Conservation (phyloP, 1,140 invertebrate species). For the Brachionus rotundiformis region DNA sequence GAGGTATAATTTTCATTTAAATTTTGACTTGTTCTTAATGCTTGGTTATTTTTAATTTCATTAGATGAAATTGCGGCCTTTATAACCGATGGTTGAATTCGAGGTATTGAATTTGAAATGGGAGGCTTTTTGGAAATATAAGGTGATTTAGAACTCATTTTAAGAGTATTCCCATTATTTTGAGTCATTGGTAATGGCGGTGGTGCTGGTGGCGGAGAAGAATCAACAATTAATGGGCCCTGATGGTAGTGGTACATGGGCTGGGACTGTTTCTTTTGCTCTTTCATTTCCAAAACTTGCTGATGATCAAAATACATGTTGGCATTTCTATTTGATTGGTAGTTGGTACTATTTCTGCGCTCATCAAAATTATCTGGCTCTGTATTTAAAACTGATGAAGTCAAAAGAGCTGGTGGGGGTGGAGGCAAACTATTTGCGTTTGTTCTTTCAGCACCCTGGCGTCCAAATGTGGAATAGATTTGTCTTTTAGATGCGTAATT, state of each 20-base stretch:
- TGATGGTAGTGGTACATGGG: slow-evolving; percentile 50
- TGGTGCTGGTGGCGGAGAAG: slow-evolving; percentile 40
- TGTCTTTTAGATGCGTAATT: slow-evolving; percentile 11
- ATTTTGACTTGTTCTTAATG: slow-evolving; percentile 27
- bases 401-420: slow-evolving; percentile 13
- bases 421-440: slow-evolving; percentile 3
- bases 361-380: slow-evolving; percentile 28
- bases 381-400: slow-evolving; percentile 25
- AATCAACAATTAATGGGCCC: slow-evolving; percentile 10
- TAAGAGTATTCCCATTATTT: background rate
- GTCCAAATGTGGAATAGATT: slow-evolving; percentile 36
- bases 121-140: slow-evolving; percentile 7
- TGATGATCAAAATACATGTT: slow-evolving; percentile 50
- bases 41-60: slow-evolving; percentile 14
- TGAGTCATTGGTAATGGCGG: background rate
- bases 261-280: slow-evolving; percentile 7
- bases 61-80: background rate
- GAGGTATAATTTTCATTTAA: background rate
- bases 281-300: slow-evolving; percentile 24
- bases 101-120: background rate
- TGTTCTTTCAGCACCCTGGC: slow-evolving; percentile 1
- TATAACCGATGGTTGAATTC: slow-evolving; percentile 6
- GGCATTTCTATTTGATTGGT: slow-evolving; percentile 27
- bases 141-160: slow-evolving; percentile 25
- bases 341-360: background rate